A percentile compares a stretch with the other conserved stretches of the same genome.
Conservation (phyloP, 2,113 vertebrate species). For the Sebastes fasciatus region DNA sequence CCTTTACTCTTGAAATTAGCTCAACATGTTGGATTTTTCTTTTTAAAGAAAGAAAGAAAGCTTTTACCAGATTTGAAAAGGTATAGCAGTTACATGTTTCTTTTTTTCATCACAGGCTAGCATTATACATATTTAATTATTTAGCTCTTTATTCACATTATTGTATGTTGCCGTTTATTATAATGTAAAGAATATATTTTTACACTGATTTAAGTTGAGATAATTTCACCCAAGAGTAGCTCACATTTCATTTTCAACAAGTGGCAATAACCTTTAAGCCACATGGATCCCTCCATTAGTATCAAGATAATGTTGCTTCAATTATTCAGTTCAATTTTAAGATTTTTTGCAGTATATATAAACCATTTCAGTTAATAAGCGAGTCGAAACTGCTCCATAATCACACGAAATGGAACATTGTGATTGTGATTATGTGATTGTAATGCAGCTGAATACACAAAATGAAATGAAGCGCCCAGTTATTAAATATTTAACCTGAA, state of each 20-base stretch:
- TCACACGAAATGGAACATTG: conserved; percentile 11
- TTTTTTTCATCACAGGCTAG: too few relatives aligned
- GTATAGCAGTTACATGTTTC: too few relatives aligned
- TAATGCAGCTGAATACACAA: conserved; percentile 15
- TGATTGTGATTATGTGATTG: background rate
- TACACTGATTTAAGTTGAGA: background rate
- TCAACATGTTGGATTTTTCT: too few relatives aligned
- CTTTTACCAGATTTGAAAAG: too few relatives aligned
- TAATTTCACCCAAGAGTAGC: background rate
- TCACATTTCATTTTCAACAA: background rate
- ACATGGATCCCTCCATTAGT: background rate
- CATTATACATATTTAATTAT: too few relatives aligned
- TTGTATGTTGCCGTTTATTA: too few relatives aligned
- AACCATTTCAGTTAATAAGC: background rate
- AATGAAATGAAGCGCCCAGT: conserved; percentile 2
- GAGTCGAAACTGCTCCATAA: background rate
- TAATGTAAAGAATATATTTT: too few relatives aligned
- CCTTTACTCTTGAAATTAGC: too few relatives aligned
- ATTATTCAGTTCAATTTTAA: background rate
- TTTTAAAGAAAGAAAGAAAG: too few relatives aligned
- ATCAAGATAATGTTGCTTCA: background rate
- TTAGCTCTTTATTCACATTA: too few relatives aligned
- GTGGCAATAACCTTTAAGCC: background rate
- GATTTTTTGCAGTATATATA: background rate
- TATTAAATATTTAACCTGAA: conserved; percentile 42